Evolutionary conservation across 2,797 vertebrate genomes (phyloP).

Genomic region (Neosilurus mollespiculum): DNA sequence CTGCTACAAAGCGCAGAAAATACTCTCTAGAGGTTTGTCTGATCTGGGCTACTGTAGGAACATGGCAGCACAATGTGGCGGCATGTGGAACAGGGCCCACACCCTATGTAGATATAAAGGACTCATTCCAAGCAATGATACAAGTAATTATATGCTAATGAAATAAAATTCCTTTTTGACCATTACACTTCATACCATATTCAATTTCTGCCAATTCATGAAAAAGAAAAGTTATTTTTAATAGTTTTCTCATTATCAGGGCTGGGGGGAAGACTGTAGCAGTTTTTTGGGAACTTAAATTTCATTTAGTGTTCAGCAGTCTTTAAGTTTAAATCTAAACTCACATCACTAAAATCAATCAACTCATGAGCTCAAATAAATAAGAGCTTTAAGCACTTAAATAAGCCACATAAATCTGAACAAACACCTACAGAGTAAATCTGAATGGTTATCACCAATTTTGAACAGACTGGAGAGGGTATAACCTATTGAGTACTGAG

Average conservation of each 20-base stretch:
- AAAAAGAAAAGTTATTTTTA: neutral
- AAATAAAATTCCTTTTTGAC: too few species aligned
- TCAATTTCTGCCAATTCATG: too few species aligned
- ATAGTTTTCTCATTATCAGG: neutral
- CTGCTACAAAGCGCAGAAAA: too few species aligned
- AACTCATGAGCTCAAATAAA: neutral
- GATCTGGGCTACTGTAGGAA: too few species aligned
- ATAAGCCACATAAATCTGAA: neutral
- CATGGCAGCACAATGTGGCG: too few species aligned
- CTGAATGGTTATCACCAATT: neutral
- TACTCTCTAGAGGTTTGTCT: too few species aligned
- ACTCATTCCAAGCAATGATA: too few species aligned
- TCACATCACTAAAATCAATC: neutral
- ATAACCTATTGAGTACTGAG: too few species aligned
- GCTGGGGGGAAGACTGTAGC: slow-evolving; percentile 29
- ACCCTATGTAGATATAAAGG: too few species aligned
- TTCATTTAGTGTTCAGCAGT: slow-evolving; percentile 32
- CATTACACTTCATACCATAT: too few species aligned
- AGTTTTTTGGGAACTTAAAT: slow-evolving; percentile 24
- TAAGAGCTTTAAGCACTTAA: neutral
- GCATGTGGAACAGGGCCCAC: too few species aligned
- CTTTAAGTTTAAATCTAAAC: slow-evolving; percentile 3
- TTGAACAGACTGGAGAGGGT: neutral
- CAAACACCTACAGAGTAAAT: neutral
- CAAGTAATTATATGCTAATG: too few species aligned